phyloP scores from a whole-genome alignment of 2,797 vertebrate species.

The Sebastes cheni region DNA sequence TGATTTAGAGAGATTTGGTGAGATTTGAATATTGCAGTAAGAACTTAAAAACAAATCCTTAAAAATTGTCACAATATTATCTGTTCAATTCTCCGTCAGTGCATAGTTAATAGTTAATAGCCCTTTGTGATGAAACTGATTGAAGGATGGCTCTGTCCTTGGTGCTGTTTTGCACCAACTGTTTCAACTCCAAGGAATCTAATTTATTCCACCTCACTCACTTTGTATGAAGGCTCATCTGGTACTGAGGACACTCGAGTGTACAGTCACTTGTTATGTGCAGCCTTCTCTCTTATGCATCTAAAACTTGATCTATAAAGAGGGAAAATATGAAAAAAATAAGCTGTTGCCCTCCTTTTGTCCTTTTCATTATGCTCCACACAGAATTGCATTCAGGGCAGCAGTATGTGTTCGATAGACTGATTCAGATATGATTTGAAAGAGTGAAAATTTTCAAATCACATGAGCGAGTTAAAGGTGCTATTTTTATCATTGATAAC shows the following conservation, averaged over 20 bases:
- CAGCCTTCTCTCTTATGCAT: slow-evolving; percentile 20
- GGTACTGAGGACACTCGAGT: slow-evolving; percentile 12
- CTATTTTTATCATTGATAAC: too few relatives aligned
- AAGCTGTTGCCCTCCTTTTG: neutral
- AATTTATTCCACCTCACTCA: slow-evolving; percentile 35
- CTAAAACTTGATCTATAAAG: slow-evolving; percentile 24
- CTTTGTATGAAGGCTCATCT: slow-evolving; percentile 19
- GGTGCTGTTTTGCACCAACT: neutral
- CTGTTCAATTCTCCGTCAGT: slow-evolving; percentile 2
- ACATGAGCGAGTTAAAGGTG: neutral
- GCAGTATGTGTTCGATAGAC: neutral
- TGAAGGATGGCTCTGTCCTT: slow-evolving; percentile 20
- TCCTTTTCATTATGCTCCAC: slow-evolving; percentile 7
- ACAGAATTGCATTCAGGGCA: neutral
- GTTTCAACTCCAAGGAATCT: slow-evolving; percentile 23
- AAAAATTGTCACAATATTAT: neutral
- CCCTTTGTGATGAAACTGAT: slow-evolving; percentile 15
- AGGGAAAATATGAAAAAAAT: neutral
- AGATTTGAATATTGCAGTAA: neutral
- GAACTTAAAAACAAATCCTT: neutral
- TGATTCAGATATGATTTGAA: neutral
- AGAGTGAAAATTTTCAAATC: neutral
- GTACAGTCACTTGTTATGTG: neutral
- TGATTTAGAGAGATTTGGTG: neutral
- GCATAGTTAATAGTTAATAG: slow-evolving; percentile 7